phyloP scores from a whole-genome alignment of 2,888 invertebrate genomes.

The Mythimna albipuncta region DNA sequence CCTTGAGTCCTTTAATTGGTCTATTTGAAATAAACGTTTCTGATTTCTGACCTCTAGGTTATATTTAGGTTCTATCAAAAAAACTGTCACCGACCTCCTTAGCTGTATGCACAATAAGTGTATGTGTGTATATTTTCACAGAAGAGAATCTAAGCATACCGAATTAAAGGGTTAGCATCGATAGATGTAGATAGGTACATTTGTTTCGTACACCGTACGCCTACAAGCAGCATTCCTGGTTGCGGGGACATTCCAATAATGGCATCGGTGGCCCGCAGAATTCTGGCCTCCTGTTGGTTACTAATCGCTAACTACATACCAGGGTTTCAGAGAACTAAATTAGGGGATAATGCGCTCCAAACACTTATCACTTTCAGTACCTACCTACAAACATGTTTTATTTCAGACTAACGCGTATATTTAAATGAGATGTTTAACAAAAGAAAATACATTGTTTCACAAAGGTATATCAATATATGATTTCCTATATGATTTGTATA shows the following conservation, averaged over 20 bases:
- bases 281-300: slow-evolving; percentile 65
- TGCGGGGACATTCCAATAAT: slow-evolving; percentile 74
- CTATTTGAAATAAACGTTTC: no score
- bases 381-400: not conserved
- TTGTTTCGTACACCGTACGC: slow-evolving; percentile 16
- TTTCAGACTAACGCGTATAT: not conserved
- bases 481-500: no score
- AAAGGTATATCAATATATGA: not conserved
- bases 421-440: not conserved
- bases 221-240: slow-evolving; percentile 48
- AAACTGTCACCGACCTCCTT: no score
- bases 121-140: not conserved
- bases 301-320: slow-evolving; percentile 67
- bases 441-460: not conserved
- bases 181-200: slow-evolving; percentile 17
- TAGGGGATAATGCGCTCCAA: slow-evolving; percentile 47
- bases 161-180: slow-evolving; percentile 1
- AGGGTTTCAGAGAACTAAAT: slow-evolving; percentile 53
- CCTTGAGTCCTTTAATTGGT: no score
- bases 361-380: slow-evolving; percentile 2
- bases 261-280: slow-evolving; percentile 73
- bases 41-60: no score
- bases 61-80: no score
- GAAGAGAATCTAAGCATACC: not conserved
- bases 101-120: no score